Evolutionary conservation across 2,113 vertebrate species (phyloP), one percentile per base, ranked within the genome.

Genomic region (Nothoprocta perdicaria): DNA sequence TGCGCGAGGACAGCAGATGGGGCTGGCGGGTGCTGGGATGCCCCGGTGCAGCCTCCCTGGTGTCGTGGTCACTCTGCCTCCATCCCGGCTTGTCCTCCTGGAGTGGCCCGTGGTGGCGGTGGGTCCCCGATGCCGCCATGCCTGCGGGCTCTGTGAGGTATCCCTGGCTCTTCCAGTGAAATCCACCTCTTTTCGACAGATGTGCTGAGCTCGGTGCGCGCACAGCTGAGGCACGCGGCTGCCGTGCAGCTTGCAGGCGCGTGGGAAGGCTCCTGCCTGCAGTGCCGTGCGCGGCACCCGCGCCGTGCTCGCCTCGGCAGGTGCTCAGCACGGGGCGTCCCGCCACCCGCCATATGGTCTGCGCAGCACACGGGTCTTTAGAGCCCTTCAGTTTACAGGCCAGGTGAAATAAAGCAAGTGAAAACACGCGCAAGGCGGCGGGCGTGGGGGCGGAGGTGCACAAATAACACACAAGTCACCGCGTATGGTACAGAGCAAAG

Each of bases 241-340:
- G 83, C 68, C 1, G 2, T 89, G 81, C 89, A 95, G 95, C 92
- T 97, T 97, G 97, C 93, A 97, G 97, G 97, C 97, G 88, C 84
- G 48, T 77, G 75, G 67, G 95, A 93, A 45, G 91, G 55, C 86
- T 94, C 95, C 92, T 95, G 96, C 96, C 97, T 95, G 43, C 77
- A 88, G 95, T 96, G 92, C 95, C 76, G 79, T 8, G 69, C 69
- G 79, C 45, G 68, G 61, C 90, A 58, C 84, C 88, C 88, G 40
- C 67, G 35, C 92, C 14, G 81, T 0, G 31, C 97, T 97, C 94
- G 96, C 35, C 35, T 38, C 35, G 35, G 98, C 98, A 99, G 98
- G 98, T 99, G 98, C 96, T 96, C 94, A 92, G 72, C 95, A 50
- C 14, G 7, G 87, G 96, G 98, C 98, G 99, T 98, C 98, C 98